Base-by-base conservation (phyloP, 2,888 invertebrate species). In the Orthosia gracilis region DNA sequence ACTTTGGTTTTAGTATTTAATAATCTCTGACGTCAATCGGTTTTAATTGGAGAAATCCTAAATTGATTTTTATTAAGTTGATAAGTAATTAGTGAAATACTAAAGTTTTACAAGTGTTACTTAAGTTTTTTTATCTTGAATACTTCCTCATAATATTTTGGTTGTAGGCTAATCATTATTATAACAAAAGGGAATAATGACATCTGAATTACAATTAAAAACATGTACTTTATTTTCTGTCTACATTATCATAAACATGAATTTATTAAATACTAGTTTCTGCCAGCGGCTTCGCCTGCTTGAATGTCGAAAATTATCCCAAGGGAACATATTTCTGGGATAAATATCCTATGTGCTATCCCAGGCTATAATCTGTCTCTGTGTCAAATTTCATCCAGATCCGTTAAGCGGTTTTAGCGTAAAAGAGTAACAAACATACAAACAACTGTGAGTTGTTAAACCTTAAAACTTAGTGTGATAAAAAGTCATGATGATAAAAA, bases 11-110 rank as follows among this genome's bases (percentile, higher is more conserved):
- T 57, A 57, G 13, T 70, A 68, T 65, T 58, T 72, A 52, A 63
- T 40, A 5, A 21, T 50, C 5, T 58, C 31, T 82, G 85, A 84
- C 82, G 82, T 81, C 69, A 85, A 73, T 80, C 21, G 21, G 54
- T 45, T 23, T 52, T 59, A 45, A 74, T 70, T 80, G n/a, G 23
- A 47, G 67, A 45, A 69, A 76, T 64, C 58, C 3, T 58, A 40
- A 81, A 31, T 66, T 9, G 54, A 15, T 64, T 75, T 49, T 59
- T 54, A 63, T 59, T 54, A 54, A 81, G 73, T 64, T 45, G 40
- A 54, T 21, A 7, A 12, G 17, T 54, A 23, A 77, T 81, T 81
- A 75, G 59, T 74, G 58, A 77, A 74, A 26, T 74, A 76, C 15
- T n/a, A n/a, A n/a, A n/a, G n/a, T n/a, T n/a, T n/a, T n/a, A n/a